Percentiles rank a stretch among this genome's conserved stretches.
Evolutionary conservation across 2,888 invertebrate species (phyloP).

Genomic region (Drosophila glabriapex): DNA sequence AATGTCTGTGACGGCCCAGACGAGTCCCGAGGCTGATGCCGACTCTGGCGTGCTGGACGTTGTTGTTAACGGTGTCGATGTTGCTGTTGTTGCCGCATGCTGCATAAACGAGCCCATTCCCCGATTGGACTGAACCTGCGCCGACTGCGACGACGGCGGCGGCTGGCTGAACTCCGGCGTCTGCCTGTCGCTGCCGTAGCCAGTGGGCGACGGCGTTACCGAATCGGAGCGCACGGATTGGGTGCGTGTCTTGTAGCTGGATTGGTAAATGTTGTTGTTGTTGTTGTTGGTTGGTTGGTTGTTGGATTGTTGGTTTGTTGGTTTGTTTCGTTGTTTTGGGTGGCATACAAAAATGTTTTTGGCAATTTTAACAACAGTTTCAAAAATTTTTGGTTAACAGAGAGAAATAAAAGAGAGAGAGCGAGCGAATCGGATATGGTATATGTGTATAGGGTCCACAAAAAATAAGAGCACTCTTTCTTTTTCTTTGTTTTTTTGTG

Average conservation of each 20-base stretch:
- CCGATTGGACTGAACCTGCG: constrained; percentile 34
- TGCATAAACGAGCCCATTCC: constrained; percentile 52
- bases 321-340: constrained; percentile 39
- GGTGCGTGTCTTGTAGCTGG: constrained; percentile 86
- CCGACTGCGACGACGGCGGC: constrained; percentile 45
- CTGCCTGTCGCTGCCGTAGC: constrained; percentile 86
- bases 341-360: constrained; percentile 75
- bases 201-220: constrained; percentile 92
- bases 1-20: constrained; percentile 96
- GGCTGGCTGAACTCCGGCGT: constrained; percentile 83
- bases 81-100: constrained; percentile 49
- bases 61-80: constrained; percentile 41
- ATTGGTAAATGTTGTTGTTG: constrained; percentile 36
- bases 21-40: constrained; percentile 85
- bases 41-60: constrained; percentile 56
- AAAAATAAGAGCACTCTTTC: constrained; percentile 11
- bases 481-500: background rate
- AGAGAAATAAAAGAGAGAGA: constrained; percentile 44
- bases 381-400: constrained; percentile 45
- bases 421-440: constrained; percentile 53
- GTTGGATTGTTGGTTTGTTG: constrained; percentile 42
- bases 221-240: constrained; percentile 88
- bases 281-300: constrained; percentile 36
- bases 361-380: constrained; percentile 64
- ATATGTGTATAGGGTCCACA: constrained; percentile 35